Percentiles rank a stretch among this genome's conserved stretches.
Conservation (phyloP, 2,888 invertebrate genomes). For the Heteromurus nitidus region DNA sequence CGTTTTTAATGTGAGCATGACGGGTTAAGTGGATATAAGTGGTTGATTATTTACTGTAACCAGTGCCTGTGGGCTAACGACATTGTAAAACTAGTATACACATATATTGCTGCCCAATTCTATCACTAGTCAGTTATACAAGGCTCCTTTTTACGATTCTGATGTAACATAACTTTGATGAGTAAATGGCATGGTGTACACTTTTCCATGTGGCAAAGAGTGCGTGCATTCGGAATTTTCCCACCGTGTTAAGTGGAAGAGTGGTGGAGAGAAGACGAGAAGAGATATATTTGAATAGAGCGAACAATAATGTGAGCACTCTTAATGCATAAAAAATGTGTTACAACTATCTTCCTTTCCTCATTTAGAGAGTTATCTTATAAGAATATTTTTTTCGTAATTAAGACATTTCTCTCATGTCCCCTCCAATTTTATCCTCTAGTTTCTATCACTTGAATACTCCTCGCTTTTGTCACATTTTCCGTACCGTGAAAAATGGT, state of each 20-base stretch:
- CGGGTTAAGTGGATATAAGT: conserved; percentile 66
- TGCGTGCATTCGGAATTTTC: conserved; percentile 10
- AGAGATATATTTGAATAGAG: too few species aligned
- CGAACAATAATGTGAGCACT: too few species aligned
- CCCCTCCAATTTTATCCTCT: too few species aligned
- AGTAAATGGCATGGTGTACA: background rate
- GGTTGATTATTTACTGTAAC: conserved; percentile 67
- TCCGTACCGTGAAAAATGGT: background rate
- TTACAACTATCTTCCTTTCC: background rate
- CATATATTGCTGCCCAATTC: conserved; percentile 6
- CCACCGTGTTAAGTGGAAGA: conserved; percentile 6
- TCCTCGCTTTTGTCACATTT: too few species aligned
- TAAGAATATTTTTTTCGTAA: too few species aligned
- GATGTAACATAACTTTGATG: too few species aligned
- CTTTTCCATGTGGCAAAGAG: conserved; percentile 2
- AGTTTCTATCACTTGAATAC: too few species aligned
- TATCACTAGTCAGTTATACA: conserved; percentile 16
- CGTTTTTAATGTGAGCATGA: conserved; percentile 64
- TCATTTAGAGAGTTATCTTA: too few species aligned
- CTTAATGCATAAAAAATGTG: background rate
- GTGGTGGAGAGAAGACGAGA: too few species aligned
- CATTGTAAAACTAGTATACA: conserved; percentile 8
- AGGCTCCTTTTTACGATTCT: background rate
- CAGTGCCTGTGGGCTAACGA: conserved; percentile 59
- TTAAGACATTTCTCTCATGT: background rate